These are phyloP conservation scores for Heteronetta atricapilla DNA, from an alignment of 2,113 vertebrate species.

Conservation along the genomic window DNA sequence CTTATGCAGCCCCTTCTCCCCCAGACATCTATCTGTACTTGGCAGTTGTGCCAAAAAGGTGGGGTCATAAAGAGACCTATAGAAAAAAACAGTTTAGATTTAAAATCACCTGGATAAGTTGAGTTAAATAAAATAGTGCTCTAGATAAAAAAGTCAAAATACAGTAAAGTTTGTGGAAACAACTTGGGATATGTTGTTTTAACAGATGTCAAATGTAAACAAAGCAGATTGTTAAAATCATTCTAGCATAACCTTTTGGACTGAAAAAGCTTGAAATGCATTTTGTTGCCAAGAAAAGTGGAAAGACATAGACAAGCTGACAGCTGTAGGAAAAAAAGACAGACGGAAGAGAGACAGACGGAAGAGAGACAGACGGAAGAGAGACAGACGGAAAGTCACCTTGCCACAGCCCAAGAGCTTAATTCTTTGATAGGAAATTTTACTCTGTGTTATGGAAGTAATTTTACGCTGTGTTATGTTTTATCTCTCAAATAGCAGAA, in stretches of 20 bases:
- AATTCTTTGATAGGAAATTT: not conserved
- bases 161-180: not conserved
- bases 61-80: not conserved
- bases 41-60: not conserved
- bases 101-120: not conserved
- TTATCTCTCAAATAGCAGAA: not conserved
- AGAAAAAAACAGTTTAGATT: not conserved
- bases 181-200: not conserved
- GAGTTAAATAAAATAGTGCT: not conserved
- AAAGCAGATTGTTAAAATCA: not conserved
- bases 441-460: not conserved
- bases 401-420: not conserved
- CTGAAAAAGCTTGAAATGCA: not conserved
- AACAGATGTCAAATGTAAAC: not conserved
- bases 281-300: not conserved
- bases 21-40: fast-evolving
- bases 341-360: no score
- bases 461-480: not conserved
- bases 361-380: no score
- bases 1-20: not conserved
- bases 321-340: not conserved
- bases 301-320: not conserved
- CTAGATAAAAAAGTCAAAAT: not conserved
- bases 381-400: not conserved
- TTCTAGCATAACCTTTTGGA: not conserved